These are phyloP conservation scores for Myotis davidii DNA, from an alignment of 2,113 vertebrate species.

Conservation along the genomic window DNA sequence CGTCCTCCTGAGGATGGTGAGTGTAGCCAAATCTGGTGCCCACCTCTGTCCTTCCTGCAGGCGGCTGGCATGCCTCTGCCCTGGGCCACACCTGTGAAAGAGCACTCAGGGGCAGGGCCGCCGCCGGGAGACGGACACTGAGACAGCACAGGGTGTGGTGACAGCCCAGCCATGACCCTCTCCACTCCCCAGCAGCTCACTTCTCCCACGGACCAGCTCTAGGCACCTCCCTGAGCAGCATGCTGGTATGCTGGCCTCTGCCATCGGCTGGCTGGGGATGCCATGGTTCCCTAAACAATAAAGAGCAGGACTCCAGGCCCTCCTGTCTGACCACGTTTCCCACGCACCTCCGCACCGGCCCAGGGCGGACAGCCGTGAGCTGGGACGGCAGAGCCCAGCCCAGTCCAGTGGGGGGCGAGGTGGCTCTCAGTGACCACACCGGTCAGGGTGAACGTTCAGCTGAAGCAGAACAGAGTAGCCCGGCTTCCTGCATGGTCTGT, in stretches of 20 bases:
- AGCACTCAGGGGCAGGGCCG: background rate
- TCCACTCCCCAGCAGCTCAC: background rate
- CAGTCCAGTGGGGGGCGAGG: background rate
- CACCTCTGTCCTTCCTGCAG: background rate
- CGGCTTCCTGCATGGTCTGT: no score
- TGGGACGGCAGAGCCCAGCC: background rate
- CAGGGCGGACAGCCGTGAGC: background rate
- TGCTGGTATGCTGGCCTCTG: background rate
- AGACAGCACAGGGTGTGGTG: background rate
- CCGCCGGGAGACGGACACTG: background rate
- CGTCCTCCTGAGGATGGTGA: fast-evolving
- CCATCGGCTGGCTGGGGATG: background rate
- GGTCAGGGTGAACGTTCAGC: background rate
- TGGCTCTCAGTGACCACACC: background rate
- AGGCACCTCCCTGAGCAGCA: background rate
- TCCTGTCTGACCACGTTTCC: background rate
- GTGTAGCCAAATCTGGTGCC: background rate
- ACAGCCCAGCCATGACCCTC: background rate
- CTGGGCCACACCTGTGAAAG: background rate
- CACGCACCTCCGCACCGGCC: background rate
- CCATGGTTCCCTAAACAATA: background rate
- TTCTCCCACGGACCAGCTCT: background rate
- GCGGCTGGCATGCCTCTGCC: background rate
- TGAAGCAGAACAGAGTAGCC: background rate
- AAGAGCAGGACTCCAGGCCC: background rate